These are phyloP conservation scores for Eutolmus rufibarbis DNA, from an alignment of 2,888 invertebrate species.

Conservation along the genomic window DNA sequence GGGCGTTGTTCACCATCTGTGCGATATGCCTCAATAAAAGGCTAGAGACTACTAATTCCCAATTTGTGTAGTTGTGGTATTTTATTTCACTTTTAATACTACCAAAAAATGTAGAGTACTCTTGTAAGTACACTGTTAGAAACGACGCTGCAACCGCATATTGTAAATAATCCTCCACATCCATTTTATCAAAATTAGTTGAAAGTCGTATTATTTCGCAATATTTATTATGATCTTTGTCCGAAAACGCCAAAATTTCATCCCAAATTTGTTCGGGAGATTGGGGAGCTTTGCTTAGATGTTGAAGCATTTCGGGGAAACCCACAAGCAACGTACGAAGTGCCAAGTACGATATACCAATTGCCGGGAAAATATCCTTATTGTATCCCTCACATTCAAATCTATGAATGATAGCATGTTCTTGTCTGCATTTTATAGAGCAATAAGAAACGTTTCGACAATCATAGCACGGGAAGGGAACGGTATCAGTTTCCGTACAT, in stretches of 20 bases:
- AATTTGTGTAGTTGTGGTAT: conserved; percentile 50
- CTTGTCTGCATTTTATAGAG: conserved; percentile 66
- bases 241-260: conserved; percentile 54
- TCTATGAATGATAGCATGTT: conserved; percentile 68
- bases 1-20: conserved; percentile 78
- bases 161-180: conserved; percentile 71
- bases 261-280: conserved; percentile 12
- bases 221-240: conserved; percentile 40
- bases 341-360: conserved; percentile 81
- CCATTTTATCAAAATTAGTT: conserved; percentile 75
- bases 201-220: conserved; percentile 67
- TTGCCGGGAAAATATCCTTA: conserved; percentile 70
- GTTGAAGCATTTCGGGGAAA: conserved; percentile 42
- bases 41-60: conserved; percentile 66
- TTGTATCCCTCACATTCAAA: conserved; percentile 75
- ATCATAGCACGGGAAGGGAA: conserved; percentile 70
- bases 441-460: conserved; percentile 74
- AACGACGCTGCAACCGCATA: conserved; percentile 74
- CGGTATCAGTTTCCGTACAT: conserved; percentile 69
- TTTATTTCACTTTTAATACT: background rate
- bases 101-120: conserved; percentile 69
- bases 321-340: conserved; percentile 70
- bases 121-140: conserved; percentile 69
- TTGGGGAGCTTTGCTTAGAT: background rate
- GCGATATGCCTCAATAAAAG: conserved; percentile 76